phyloP scores from a whole-genome alignment of 2,888 invertebrate species.

The Colostygia pectinataria region DNA sequence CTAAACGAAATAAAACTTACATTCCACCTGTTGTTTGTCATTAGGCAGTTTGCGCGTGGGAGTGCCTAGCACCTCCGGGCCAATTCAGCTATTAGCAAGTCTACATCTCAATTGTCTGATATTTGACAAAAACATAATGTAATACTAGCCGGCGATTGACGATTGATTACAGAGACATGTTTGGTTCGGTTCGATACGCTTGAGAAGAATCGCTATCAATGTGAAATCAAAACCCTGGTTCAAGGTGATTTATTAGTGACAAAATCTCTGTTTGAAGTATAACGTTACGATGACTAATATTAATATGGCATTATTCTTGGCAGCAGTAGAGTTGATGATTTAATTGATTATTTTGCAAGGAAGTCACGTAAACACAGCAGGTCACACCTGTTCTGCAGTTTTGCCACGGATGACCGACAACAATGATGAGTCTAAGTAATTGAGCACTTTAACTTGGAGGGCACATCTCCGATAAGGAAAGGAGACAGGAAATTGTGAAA shows the following conservation, averaged over 20 bases:
- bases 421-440: slow-evolving; percentile 70
- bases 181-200: slow-evolving; percentile 73
- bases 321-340: slow-evolving; percentile 35
- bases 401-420: slow-evolving; percentile 68
- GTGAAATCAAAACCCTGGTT: slow-evolving; percentile 71
- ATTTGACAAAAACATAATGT: slow-evolving; percentile 59
- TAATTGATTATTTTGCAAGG: slow-evolving; percentile 49
- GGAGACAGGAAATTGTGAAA: slow-evolving; percentile 60
- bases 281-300: slow-evolving; percentile 37
- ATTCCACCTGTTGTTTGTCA: slow-evolving; percentile 44
- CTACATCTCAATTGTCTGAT: slow-evolving; percentile 55
- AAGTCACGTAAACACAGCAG: slow-evolving; percentile 62
- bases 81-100: slow-evolving; percentile 35
- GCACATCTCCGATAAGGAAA: slow-evolving; percentile 71
- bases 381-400: slow-evolving; percentile 68
- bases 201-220: slow-evolving; percentile 63
- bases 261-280: slow-evolving; percentile 48
- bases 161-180: slow-evolving; percentile 71
- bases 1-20: slow-evolving; percentile 23
- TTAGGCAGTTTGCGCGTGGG: slow-evolving; percentile 42
- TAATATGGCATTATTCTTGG: slow-evolving; percentile 25
- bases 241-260: slow-evolving; percentile 67
- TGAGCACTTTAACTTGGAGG: slow-evolving; percentile 65
- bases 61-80: slow-evolving; percentile 39
- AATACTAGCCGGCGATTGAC: slow-evolving; percentile 60